Percentiles rank a stretch among this genome's conserved stretches.
phyloP scores from a whole-genome alignment of 2,888 invertebrate species.

The Carterocephalus palaemon region DNA sequence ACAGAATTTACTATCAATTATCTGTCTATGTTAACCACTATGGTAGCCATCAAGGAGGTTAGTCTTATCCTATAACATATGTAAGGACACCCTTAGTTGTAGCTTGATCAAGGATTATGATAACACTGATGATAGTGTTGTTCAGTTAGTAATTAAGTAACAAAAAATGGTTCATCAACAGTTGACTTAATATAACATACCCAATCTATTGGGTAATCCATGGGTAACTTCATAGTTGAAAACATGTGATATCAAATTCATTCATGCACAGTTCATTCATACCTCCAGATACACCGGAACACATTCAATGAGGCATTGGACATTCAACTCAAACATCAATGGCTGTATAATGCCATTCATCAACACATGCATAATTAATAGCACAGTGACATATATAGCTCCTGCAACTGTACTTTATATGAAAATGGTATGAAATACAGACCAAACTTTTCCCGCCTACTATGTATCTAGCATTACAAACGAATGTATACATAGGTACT shows the following conservation, averaged over 20 bases:
- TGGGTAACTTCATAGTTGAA: too few relatives aligned
- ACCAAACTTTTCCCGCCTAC: conserved; percentile 4
- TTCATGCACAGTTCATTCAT: conserved; percentile 27
- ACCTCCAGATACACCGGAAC: conserved; percentile 18
- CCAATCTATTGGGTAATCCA: too few relatives aligned
- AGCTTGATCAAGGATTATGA: too few relatives aligned
- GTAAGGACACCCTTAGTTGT: too few relatives aligned
- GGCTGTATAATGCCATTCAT: conserved; percentile 47
- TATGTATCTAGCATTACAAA: neutral
- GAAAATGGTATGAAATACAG: conserved; percentile 28
- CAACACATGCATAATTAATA: conserved; percentile 64
- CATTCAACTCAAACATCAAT: conserved; percentile 48
- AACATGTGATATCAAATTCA: conserved; percentile 17
- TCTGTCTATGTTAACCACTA: too few relatives aligned
- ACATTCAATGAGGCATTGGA: conserved; percentile 27
- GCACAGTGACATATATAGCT: conserved; percentile 30
- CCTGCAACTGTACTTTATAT: conserved; percentile 32
- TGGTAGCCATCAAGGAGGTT: too few relatives aligned
- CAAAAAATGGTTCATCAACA: too few relatives aligned
- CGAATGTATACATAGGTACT: conserved; percentile 7
- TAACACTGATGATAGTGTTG: too few relatives aligned
- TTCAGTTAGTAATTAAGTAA: too few relatives aligned
- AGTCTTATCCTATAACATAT: too few relatives aligned
- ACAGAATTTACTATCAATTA: too few relatives aligned
- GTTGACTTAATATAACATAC: too few relatives aligned